Percentiles rank a stretch among this genome's conserved stretches.
These are phyloP conservation scores for Plecturocebus donacophilus DNA, from an alignment of 2,113 vertebrate genomes.

Conservation along the genomic window DNA sequence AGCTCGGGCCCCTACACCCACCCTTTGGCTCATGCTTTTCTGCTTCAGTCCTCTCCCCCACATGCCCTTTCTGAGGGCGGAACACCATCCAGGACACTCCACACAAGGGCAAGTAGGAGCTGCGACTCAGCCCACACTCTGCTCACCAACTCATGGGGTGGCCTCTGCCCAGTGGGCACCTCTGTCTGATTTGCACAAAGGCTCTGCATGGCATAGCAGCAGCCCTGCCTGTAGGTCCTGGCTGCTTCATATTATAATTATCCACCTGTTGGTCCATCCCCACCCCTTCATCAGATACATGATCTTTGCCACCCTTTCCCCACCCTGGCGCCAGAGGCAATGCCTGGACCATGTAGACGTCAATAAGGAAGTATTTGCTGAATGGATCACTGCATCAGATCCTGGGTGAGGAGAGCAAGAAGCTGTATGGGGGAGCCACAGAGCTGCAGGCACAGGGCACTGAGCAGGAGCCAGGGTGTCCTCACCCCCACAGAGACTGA, in stretches of 20 bases:
- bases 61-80: not conserved
- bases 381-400: not conserved
- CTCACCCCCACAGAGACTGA: not conserved
- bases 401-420: not conserved
- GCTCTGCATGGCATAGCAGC: not conserved
- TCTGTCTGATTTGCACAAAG: not conserved
- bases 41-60: not conserved
- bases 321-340: not conserved
- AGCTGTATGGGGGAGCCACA: rapidly evolving
- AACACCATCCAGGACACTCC: not conserved
- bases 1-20: too few relatives aligned
- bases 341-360: not conserved
- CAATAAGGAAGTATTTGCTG: not conserved
- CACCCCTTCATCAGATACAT: not conserved
- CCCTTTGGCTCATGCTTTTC: not conserved
- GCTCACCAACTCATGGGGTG: not conserved
- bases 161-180: too few relatives aligned
- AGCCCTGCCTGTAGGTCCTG: not conserved
- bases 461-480: rapidly evolving
- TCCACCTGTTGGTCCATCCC: not conserved
- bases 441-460: not conserved
- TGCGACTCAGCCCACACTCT: not conserved
- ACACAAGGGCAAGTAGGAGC: not conserved
- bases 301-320: not conserved
- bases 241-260: too few relatives aligned